Conservation (phyloP, 1,140 invertebrate genomes). For the Choristoneura fumiferana region DNA sequence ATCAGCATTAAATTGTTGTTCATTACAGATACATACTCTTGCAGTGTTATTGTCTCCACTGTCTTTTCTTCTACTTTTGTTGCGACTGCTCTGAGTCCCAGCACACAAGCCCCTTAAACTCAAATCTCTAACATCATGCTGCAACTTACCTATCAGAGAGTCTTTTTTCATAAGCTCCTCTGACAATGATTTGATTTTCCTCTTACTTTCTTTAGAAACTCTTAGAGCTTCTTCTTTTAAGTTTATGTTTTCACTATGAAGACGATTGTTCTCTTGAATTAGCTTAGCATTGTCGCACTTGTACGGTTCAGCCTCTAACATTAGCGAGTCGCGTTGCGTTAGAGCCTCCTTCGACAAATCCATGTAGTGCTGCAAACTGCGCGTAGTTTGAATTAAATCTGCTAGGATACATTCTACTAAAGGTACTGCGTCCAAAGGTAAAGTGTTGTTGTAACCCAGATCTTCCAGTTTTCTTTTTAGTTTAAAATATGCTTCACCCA, state of each 20-base stretch:
- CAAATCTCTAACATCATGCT: conserved; percentile 65
- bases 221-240: conserved; percentile 79
- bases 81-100: conserved; percentile 67
- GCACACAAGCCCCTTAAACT: conserved; percentile 69
- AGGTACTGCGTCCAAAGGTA: conserved; percentile 85
- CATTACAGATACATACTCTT: conserved; percentile 54
- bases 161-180: conserved; percentile 66
- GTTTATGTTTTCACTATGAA: conserved; percentile 84
- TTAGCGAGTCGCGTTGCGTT: conserved; percentile 79
- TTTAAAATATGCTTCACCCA: conserved; percentile 63
- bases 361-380: conserved; percentile 89
- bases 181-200: conserved; percentile 58
- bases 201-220: conserved; percentile 51
- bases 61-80: conserved; percentile 63
- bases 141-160: conserved; percentile 58
- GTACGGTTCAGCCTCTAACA: conserved; percentile 82
- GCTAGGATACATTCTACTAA: conserved; percentile 86
- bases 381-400: conserved; percentile 88
- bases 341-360: conserved; percentile 82
- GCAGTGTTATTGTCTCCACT: conserved; percentile 32
- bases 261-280: conserved; percentile 84
- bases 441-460: conserved; percentile 86
- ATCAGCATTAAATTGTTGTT: conserved; percentile 39
- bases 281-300: conserved; percentile 85
- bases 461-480: conserved; percentile 64